Percentiles rank a stretch among this genome's conserved stretches.
phyloP scores from a whole-genome alignment of 37 sponge, comb jelly and placozoan genomes.

The Ianthella basta region DNA sequence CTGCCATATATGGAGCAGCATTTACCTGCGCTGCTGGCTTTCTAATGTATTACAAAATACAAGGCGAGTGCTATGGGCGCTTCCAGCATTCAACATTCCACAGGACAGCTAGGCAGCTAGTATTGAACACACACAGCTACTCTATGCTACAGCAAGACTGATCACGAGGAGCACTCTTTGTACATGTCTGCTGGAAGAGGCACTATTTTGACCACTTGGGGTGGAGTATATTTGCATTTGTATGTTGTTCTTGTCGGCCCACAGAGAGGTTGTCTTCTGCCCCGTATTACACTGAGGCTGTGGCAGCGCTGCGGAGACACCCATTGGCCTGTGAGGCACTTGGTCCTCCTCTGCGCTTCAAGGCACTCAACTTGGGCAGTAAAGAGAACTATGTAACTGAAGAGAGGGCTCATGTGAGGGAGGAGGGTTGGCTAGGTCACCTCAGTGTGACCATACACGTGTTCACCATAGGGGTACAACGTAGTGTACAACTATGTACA shows the following conservation, averaged over 20 bases:
- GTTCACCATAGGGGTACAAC: neutral
- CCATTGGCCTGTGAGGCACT: constrained; percentile 30
- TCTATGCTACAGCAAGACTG: no score
- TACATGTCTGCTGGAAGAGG: neutral
- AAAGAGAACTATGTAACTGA: constrained; percentile 45
- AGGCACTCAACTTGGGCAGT: constrained; percentile 41
- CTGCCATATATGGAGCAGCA: constrained; percentile 57
- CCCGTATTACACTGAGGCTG: constrained; percentile 61
- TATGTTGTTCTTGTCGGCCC: neutral
- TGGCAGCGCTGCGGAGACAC: constrained; percentile 46
- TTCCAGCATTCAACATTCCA: no score
- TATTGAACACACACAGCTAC: no score
- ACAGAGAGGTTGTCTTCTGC: constrained; percentile 50
- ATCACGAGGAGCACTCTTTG: no score
- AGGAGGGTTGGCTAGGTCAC: neutral
- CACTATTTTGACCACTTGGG: neutral
- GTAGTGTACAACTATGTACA: neutral
- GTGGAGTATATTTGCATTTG: no score
- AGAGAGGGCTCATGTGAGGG: constrained; percentile 53
- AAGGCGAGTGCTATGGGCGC: constrained; percentile 39
- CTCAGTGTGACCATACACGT: neutral
- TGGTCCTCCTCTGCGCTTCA: constrained; percentile 62
- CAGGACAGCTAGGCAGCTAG: no score
- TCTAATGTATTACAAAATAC: constrained; percentile 62
- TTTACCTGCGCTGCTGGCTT: constrained; percentile 59